Conservation (phyloP, 2,797 vertebrate genomes). For the Myotis planiceps region DNA sequence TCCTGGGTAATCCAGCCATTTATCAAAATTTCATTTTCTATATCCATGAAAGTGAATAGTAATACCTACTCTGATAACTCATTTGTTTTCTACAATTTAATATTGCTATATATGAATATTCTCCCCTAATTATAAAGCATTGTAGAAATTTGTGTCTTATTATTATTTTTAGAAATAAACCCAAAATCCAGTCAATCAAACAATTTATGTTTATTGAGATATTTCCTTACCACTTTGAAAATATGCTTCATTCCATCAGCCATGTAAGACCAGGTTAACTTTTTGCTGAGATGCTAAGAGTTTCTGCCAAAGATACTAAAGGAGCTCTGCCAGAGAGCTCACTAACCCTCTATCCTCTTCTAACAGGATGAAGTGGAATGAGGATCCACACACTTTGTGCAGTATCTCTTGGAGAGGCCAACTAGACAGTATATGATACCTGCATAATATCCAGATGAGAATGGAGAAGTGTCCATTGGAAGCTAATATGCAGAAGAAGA, state of each 20-base stretch:
- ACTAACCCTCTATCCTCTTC: neutral
- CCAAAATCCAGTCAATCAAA: neutral
- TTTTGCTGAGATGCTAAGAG: neutral
- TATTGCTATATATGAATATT: neutral
- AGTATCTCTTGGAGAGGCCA: neutral
- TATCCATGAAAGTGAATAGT: neutral
- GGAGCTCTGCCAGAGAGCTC: neutral
- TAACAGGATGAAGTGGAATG: neutral
- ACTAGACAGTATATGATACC: neutral
- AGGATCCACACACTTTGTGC: neutral
- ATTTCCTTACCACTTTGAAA: neutral
- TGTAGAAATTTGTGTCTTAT: neutral
- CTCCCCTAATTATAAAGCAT: neutral
- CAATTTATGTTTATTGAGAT: neutral
- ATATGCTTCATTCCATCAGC: neutral
- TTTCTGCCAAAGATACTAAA: neutral
- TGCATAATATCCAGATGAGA: neutral
- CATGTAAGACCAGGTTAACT: neutral
- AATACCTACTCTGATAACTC: neutral
- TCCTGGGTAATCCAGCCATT: neutral
- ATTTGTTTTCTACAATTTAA: neutral
- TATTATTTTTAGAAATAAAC: slow-evolving; percentile 35
- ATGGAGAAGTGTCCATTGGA: neutral
- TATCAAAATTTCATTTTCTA: neutral
- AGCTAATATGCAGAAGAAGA: neutral